Evolutionary conservation across 2,888 invertebrate species (phyloP), one percentile per base, ranked within the genome.

Genomic region (Andrena marginata): DNA sequence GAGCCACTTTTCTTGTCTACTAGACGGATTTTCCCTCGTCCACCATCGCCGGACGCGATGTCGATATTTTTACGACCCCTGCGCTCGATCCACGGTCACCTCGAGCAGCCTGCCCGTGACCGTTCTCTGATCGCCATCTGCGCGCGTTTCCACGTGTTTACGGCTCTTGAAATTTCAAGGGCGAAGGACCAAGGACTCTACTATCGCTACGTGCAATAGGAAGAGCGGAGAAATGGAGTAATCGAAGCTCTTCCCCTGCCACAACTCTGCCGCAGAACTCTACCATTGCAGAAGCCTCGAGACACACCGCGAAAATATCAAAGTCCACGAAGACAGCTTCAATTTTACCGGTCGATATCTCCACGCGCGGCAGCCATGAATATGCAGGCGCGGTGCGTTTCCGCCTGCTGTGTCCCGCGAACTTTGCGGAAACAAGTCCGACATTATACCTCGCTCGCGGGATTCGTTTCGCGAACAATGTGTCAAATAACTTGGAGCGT

Each of bases 1-100:
- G 68, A 26, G 62, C 69, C 51, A 73, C 84, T 84, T 80, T 77
- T 80, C 84, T 80, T 77, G 62, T 76, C 84, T 60, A 26, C 48
- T 42, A 56, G 71, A 72, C 31, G 79, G 79, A 84, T 84, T 83
- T 82, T 29, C 59, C 59, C 49, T 35, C 13, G 20, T 33, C 51
- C 54, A 56, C 48, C 42, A 13, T 49, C 23, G 23, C 20, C 49
- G 49, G 56, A 68, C 33, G 23, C 48, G 54, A 56, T 35, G 33
- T 48, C 65, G 67, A 80, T 80, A 80, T 71, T 67, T 80, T 72
- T 54, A 48, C 80, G 77, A 63, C 49, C 64, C 76, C 13, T 13
- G 64, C 70, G 51, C 54, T 6, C 35, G 29, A 74, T 23, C 13
- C 49, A 67, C 16, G 48, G n/a, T 33, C 29, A 8, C 4, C 23